A percentile compares a stretch with the other conserved stretches of the same genome.
phyloP scores from a whole-genome alignment of 2,797 vertebrate genomes.

The Hozukius guyotensis region DNA sequence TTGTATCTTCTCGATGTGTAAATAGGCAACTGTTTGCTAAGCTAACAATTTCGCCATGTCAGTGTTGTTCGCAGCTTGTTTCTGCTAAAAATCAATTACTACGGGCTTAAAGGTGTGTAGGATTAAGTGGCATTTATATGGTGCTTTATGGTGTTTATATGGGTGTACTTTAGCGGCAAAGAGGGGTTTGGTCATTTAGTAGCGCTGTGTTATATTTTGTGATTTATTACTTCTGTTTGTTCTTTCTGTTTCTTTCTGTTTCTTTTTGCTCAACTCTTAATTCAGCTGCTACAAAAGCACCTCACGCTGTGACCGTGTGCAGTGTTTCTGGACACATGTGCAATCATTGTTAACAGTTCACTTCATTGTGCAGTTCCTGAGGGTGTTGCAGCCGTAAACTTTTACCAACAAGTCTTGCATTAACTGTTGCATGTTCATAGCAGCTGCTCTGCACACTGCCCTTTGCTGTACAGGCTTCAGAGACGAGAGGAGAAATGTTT shows the following conservation, averaged over 20 bases:
- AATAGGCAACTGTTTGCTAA: too few relatives aligned
- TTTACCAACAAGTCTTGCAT: slow-evolving; percentile 20
- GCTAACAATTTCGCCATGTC: too few relatives aligned
- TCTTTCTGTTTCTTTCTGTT: neutral
- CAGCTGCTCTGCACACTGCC: slow-evolving; percentile 41
- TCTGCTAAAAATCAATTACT: too few relatives aligned
- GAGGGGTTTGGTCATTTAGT: neutral
- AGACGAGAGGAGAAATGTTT: slow-evolving; percentile 30
- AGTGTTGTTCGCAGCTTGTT: too few relatives aligned
- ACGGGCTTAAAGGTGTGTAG: neutral
- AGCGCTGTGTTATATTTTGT: neutral
- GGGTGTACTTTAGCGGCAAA: neutral
- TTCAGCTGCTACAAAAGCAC: neutral
- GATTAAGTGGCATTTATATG: neutral
- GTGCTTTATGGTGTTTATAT: too few relatives aligned
- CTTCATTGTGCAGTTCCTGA: slow-evolving; percentile 31
- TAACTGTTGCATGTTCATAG: slow-evolving; percentile 40
- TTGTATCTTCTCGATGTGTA: too few relatives aligned
- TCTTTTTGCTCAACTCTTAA: neutral
- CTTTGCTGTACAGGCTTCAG: slow-evolving; percentile 49
- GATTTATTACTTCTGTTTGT: neutral
- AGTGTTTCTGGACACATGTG: slow-evolving; percentile 6
- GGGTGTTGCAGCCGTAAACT: slow-evolving; percentile 10
- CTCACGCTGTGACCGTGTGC: neutral
- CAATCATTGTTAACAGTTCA: slow-evolving; percentile 1